Evolutionary conservation across 2,797 vertebrate genomes (phyloP).

Genomic region (Geotrypetes seraphini): DNA sequence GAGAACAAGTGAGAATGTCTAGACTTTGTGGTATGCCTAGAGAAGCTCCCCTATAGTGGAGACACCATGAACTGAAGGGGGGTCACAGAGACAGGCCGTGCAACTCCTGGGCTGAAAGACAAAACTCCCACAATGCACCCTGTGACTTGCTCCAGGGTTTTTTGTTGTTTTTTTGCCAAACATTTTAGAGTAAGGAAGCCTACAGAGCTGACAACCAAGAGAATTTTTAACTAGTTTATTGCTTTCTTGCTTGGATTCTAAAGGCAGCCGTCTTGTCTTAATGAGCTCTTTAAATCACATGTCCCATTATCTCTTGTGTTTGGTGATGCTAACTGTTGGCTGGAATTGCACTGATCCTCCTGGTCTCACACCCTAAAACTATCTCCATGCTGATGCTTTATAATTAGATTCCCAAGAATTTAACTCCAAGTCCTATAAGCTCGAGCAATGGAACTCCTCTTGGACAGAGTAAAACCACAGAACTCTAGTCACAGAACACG

Average conservation of each 20-base stretch:
- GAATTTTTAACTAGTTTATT: conserved; percentile 50
- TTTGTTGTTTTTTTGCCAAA: no score
- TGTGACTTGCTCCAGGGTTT: conserved; percentile 42
- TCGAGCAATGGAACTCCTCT: no score
- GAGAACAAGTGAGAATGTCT: conserved; percentile 35
- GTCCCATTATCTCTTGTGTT: conserved; percentile 45
- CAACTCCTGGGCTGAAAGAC: conserved; percentile 46
- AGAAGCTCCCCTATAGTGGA: conserved; percentile 38
- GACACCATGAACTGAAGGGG: conserved; percentile 44
- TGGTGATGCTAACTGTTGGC: conserved; percentile 2
- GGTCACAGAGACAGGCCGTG: conserved; percentile 52
- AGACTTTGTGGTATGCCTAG: conserved; percentile 42
- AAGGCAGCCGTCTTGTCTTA: conserved; percentile 56
- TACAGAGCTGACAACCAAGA: conserved; percentile 62
- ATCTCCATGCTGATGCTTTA: no score
- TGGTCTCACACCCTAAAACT: conserved; percentile 39
- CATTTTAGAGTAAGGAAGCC: conserved; percentile 67
- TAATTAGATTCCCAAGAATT: no score
- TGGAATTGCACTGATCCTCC: conserved; percentile 16
- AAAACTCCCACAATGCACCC: conserved; percentile 53
- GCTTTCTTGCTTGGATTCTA: conserved; percentile 67
- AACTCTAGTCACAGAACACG: no score
- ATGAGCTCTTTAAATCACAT: conserved; percentile 53
- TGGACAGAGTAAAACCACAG: no score
- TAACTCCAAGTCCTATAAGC: no score